Conservation (phyloP, 2,113 vertebrate genomes). For the Zeus faber region DNA sequence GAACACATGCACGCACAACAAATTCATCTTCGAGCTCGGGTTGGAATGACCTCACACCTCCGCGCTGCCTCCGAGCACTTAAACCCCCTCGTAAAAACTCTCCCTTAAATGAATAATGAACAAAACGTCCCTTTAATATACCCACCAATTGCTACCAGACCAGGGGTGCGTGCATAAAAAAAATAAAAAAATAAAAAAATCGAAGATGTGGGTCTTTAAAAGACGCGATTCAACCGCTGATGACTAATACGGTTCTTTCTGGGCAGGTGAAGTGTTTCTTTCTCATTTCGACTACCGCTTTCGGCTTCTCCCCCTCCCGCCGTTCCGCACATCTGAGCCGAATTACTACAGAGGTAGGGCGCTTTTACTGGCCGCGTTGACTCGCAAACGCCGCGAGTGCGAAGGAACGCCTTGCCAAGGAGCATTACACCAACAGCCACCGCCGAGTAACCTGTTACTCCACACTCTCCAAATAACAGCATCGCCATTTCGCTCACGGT, state of each 20-base stretch:
- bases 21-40: background rate
- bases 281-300: too few species aligned
- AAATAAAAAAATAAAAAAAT: background rate
- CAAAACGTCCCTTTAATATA: conserved; percentile 10
- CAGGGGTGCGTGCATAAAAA: background rate
- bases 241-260: background rate
- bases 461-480: too few species aligned
- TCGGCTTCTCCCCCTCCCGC: too few species aligned
- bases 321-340: too few species aligned
- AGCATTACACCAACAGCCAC: too few species aligned
- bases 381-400: too few species aligned
- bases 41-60: conserved; percentile 22
- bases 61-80: background rate
- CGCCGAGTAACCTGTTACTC: too few species aligned
- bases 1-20: conserved; percentile 1
- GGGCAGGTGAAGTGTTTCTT: too few species aligned
- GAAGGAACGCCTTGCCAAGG: too few species aligned
- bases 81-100: conserved; percentile 25
- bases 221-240: background rate
- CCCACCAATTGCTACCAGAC: conserved; percentile 15
- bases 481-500: too few species aligned
- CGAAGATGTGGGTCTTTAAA: background rate
- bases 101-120: conserved; percentile 16
- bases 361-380: too few species aligned
- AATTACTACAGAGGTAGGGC: too few species aligned